Percentiles rank a stretch among this genome's conserved stretches.
Conservation (phyloP, 2,113 vertebrate genomes). For the Acanthochromis polyacanthus region DNA sequence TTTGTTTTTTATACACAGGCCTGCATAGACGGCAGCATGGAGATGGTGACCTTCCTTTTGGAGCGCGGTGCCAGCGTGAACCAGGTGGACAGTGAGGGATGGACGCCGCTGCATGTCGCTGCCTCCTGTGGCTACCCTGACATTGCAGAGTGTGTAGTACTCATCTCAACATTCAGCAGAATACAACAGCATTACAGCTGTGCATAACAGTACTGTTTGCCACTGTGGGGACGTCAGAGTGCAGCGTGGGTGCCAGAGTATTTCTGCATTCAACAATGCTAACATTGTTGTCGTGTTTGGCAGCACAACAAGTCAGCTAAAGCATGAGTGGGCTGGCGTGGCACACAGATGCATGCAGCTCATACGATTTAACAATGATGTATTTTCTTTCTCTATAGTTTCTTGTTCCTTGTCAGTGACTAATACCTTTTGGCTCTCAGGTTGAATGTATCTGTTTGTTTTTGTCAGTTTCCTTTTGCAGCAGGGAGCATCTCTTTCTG, state of each 20-base stretch:
- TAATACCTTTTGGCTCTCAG: neutral
- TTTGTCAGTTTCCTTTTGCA: conserved; percentile 88
- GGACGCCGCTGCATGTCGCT: conserved; percentile 95
- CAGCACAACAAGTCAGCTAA: conserved; percentile 39
- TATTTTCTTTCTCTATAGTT: neutral
- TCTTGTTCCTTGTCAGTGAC: conserved; percentile 6
- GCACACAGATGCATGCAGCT: conserved; percentile 23
- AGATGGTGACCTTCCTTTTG: conserved; percentile 94
- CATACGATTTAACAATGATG: conserved; percentile 21
- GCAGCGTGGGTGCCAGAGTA: conserved; percentile 54
- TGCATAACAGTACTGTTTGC: conserved; percentile 3
- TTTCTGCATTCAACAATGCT: conserved; percentile 71
- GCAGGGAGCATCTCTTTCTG: conserved; percentile 88
- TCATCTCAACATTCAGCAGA: conserved; percentile 3
- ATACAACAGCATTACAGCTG: conserved; percentile 25
- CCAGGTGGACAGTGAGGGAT: conserved; percentile 95
- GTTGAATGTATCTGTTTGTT: conserved; percentile 10
- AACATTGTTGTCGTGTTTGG: conserved; percentile 73
- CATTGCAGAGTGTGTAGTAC: conserved; percentile 90
- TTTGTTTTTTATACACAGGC: conserved; percentile 81
- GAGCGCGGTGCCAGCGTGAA: conserved; percentile 90
- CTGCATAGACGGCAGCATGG: conserved; percentile 95
- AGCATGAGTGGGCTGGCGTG: conserved; percentile 44
- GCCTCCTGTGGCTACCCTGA: conserved; percentile 94
- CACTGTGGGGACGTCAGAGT: conserved; percentile 35